Base-by-base conservation (phyloP, 2,113 vertebrate species). In the Pseudopodoces humilis region DNA sequence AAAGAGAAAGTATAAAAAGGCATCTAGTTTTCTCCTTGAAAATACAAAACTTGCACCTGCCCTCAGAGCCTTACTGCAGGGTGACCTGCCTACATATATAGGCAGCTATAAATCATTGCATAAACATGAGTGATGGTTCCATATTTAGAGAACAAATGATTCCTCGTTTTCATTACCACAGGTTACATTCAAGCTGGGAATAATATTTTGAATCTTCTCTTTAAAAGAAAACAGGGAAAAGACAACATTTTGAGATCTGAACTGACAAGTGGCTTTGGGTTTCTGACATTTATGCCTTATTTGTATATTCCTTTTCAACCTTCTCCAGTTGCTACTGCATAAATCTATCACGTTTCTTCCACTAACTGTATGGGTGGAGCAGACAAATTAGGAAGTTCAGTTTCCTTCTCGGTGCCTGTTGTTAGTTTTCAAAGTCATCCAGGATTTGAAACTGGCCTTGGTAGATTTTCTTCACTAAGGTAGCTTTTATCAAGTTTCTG, bases 81-180 rank as follows among this genome's bases (percentile, higher is more conserved):
- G 58, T 86, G 89, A 80, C 64, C 43, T 88, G 69, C 49, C 84
- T 90, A 4, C 69, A 14, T 69, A 74, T 55, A 28, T 30, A 65
- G 60, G 20, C 4, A 5, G 49, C 74, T 86, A 22, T 78, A 92
- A 23, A 17, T 94, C 39, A 59, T 70, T 46, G 33, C 2, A 2
- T 52, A 62, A 90, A 86, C 8, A 80, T 0, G 3, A 82, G 44
- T 59, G 83, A 55, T 41, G 46, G 39, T 78, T 92, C 86, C 55
- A 14, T 71, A 21, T 83, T 92, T 86, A 84, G 64, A 83, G 62
- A 83, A 83, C 28, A 83, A 93, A 74, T 59, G 28, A 83, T 72
- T 85, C 88, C 87, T 94, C 69, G 22, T 63, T 95, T 96, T 83
- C 67, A 55, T 94, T 97, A 95, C 72, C 77, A 90, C 59, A 76